phyloP scores from a whole-genome alignment of 2,797 vertebrate species.

The Gadopsis marmoratus region DNA sequence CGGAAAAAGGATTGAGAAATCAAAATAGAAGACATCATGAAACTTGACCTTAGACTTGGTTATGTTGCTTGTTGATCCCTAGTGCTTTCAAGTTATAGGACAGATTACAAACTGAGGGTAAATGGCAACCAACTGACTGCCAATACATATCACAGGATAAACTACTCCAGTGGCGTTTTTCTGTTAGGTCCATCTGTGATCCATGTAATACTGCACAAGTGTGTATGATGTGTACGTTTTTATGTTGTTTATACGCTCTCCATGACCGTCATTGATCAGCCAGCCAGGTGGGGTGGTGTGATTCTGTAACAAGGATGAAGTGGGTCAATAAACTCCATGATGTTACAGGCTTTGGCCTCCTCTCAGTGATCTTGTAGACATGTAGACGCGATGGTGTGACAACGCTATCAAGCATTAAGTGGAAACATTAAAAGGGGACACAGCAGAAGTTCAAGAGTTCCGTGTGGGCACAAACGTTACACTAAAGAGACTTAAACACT shows the following conservation, averaged over 20 bases:
- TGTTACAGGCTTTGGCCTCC: neutral
- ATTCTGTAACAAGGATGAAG: conserved; percentile 3
- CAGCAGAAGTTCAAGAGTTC: neutral
- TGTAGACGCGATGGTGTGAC: neutral
- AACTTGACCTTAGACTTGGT: conserved; percentile 57
- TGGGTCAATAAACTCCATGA: neutral
- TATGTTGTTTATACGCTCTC: neutral
- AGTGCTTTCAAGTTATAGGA: conserved; percentile 48
- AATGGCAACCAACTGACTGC: conserved; percentile 48
- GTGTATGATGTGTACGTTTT: neutral
- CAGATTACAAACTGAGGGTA: conserved; percentile 45
- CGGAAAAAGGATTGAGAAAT: conserved; percentile 74
- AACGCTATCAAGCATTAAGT: neutral
- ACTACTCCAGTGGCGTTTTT: conserved; percentile 58
- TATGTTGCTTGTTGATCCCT: conserved; percentile 53
- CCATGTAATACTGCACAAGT: neutral
- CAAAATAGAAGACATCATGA: conserved; percentile 42
- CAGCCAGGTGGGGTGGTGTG: neutral
- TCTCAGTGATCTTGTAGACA: neutral
- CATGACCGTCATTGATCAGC: neutral
- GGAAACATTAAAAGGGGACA: neutral
- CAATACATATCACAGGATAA: conserved; percentile 49
- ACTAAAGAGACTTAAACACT: neutral
- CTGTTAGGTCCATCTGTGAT: neutral
- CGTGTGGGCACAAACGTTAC: neutral